These are phyloP conservation scores for Callithrix jacchus DNA, from an alignment of 2,113 vertebrate species.

Conservation along the genomic window DNA sequence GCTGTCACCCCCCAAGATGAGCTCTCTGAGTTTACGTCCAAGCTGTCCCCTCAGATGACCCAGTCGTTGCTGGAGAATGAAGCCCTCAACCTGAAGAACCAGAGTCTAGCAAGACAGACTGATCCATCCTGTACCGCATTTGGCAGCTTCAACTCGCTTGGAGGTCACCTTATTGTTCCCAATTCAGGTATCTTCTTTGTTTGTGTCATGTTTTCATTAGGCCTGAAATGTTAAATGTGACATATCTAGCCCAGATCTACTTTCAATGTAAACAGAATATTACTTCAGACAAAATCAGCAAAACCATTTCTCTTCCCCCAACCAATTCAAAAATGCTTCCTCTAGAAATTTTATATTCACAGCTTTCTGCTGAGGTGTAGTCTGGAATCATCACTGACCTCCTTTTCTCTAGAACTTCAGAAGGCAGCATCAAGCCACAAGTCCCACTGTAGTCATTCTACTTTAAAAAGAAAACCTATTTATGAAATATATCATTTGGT, in stretches of 20 bases:
- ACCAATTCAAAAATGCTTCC: neutral
- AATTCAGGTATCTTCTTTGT: constrained; percentile 91
- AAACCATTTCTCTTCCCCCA: constrained; percentile 29
- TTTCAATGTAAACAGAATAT: neutral
- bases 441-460: neutral
- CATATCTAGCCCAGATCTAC: neutral
- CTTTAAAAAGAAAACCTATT: constrained; percentile 75
- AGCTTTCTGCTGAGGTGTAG: constrained; percentile 38
- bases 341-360: neutral
- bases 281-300: neutral
- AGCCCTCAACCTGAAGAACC: constrained; percentile 91
- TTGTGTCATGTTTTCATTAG: neutral
- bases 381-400: constrained; percentile 51
- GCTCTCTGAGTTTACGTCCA: constrained; percentile 91
- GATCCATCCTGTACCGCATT: constrained; percentile 93
- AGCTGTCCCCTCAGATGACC: constrained; percentile 93
- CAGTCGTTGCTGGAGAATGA: constrained; percentile 94
- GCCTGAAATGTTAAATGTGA: neutral
- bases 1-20: constrained; percentile 94
- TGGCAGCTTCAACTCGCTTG: constrained; percentile 94
- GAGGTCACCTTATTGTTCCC: constrained; percentile 96
- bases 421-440: constrained; percentile 42
- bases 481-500: constrained; percentile 70
- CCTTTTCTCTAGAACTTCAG: constrained; percentile 59
- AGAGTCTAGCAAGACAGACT: constrained; percentile 91